phyloP scores from a whole-genome alignment of 64 coral and sea anemone genomes.

The Pocillopora damicornis region DNA sequence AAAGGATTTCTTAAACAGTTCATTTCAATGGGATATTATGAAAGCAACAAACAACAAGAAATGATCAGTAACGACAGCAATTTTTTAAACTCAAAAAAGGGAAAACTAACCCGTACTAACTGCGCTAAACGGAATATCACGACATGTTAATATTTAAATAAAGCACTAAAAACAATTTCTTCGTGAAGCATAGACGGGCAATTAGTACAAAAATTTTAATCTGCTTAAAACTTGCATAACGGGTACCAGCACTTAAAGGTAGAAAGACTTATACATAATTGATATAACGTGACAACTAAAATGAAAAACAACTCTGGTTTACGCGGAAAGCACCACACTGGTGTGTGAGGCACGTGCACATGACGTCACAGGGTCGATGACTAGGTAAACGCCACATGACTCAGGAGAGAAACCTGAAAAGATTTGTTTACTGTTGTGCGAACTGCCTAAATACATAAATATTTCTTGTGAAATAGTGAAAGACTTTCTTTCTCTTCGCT shows the following conservation, averaged over 20 bases:
- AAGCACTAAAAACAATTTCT: background rate
- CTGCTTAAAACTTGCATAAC: constrained; percentile 17
- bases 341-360: background rate
- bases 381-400: background rate
- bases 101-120: background rate
- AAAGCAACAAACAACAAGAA: background rate
- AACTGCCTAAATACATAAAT: too few relatives aligned
- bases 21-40: background rate
- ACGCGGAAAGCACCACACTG: background rate
- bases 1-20: background rate
- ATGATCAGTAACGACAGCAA: background rate
- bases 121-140: background rate
- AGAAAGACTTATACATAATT: constrained; percentile 12
- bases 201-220: background rate
- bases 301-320: constrained; percentile 7
- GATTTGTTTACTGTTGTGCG: too few relatives aligned
- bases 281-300: constrained; percentile 15
- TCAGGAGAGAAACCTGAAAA: background rate
- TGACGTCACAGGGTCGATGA: background rate
- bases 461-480: too few relatives aligned
- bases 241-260: constrained; percentile 16
- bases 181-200: background rate
- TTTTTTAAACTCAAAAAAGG: background rate
- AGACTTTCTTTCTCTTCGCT: too few relatives aligned
- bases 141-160: constrained; percentile 35